Evolutionary conservation across 2,797 vertebrate species (phyloP).

Genomic region (Decapterus maruadsi): DNA sequence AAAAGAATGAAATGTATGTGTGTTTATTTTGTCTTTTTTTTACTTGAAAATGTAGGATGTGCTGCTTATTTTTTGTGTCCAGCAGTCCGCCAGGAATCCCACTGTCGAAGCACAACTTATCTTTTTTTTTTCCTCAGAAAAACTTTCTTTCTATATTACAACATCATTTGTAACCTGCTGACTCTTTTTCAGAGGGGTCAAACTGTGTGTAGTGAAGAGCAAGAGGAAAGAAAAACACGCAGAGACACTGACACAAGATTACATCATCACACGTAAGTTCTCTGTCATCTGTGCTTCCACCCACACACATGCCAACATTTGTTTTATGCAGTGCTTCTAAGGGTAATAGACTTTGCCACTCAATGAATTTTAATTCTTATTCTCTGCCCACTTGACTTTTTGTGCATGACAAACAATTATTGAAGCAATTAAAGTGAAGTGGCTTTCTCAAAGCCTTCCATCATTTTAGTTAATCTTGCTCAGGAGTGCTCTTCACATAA

Average conservation of each 20-base stretch:
- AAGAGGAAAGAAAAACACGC: conserved; percentile 93
- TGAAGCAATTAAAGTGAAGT: conserved; percentile 40
- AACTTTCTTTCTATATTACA: background rate
- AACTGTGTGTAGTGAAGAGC: conserved; percentile 97
- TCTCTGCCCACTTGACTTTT: background rate
- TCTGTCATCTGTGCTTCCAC: background rate
- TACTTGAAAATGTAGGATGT: too few species aligned
- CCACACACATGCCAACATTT: background rate
- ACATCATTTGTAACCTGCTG: conserved; percentile 12
- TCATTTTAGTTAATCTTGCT: conserved; percentile 25
- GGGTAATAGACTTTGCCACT: background rate
- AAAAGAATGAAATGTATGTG: too few species aligned
- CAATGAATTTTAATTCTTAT: background rate
- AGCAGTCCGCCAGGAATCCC: too few species aligned
- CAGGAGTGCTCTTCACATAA: conserved; percentile 23
- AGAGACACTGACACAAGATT: conserved; percentile 96
- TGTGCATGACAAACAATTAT: conserved; percentile 23
- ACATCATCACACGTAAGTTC: conserved; percentile 98
- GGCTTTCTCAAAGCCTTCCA: conserved; percentile 31
- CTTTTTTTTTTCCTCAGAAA: too few species aligned
- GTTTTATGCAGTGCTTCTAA: background rate
- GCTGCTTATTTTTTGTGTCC: too few species aligned
- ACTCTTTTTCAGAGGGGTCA: conserved; percentile 90
- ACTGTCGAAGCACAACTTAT: too few species aligned
- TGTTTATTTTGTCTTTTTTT: too few species aligned